Base-by-base conservation (phyloP, 2,113 vertebrate genomes). In the Cynoglossus semilaevis region DNA sequence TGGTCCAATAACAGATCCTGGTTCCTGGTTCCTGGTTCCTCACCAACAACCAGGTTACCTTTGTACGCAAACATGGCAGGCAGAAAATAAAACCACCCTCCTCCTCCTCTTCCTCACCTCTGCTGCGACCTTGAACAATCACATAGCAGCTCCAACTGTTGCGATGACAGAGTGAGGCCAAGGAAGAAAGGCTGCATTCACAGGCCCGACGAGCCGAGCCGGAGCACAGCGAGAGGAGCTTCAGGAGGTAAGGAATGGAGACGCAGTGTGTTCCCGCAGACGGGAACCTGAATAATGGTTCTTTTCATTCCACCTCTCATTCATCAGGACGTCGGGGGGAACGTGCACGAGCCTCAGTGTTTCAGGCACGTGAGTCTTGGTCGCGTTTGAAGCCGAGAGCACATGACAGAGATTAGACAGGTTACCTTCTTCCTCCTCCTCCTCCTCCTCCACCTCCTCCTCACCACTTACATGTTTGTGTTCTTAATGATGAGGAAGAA, bases 391-490 rank as follows among this genome's bases (percentile, higher is more conserved):
- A 78, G 64, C 70, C 80, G 70, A 38, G 58, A 46, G 70, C 83
- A 82, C 75, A 79, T 82, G 83, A 84, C 13, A 51, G 70, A 85
- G 81, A 79, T 82, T 73, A 82, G 67, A 7, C 67, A 70, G 72
- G 55, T 18, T 40, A 8, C 44, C 1, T 68, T 69, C 67, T 51
- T 63, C 1, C 11, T 58, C 50, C 22, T 63, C 71, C 79, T 75
- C 82, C 76, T 83, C 79, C 79, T 77, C 58, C 41, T 51, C 3
- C 37, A 38, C 70, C 59, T 65, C 51, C 58, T 42, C 67, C 22
- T 29, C 22, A 29, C 22, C 22, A 6, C 22, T 29, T 29, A 60
- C 80, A 78, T 82, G 74, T 83, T 88, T 86, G 79, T 82, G 60
- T 77, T 72, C 55, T 48, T 81, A 82, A 87, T 75, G 76, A 79